Base-by-base conservation (phyloP, 2,797 vertebrate genomes). In the Graptemys geographica region DNA sequence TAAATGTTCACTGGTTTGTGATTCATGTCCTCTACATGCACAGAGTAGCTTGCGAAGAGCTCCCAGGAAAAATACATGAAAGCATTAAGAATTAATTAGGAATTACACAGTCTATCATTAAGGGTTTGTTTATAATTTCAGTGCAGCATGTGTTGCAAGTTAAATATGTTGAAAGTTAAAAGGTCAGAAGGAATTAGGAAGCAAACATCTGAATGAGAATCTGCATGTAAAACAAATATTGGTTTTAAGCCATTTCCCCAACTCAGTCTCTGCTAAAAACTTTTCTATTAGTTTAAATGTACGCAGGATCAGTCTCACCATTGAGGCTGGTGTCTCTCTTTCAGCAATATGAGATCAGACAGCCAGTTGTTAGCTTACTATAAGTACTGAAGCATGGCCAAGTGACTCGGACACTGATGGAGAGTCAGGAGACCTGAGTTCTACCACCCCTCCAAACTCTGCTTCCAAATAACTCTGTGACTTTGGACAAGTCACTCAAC, bases 81-180 rank as follows among this genome's bases (percentile, higher is more conserved):
- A n/a, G n/a, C 51, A 12, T 7, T 1, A 11, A 69, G 90, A 92
- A 28, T 72, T 72, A 76, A 81, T 89, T 27, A 47, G 31, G 55
- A 83, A 85, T 72, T 79, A 47, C 84, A 83, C 13, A 92, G 69
- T 53, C 81, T 94, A 13, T n/a, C 81, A 86, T 79, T 84, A 89
- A 62, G 49, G 81, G 18, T 1, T 82, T 84, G 74, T 28, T 47
- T 89, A 47, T 9, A 83, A 56, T 84, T 69, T 62, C 55, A 53
- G 6, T 5, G n/a, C 2, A 25, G 3, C 15, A 33, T 25, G 18
- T 28, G 53, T 3, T 47, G 44, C 44, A 47, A 47, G 44, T 47
- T 47, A 47, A 47, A 1, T 13, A 31, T 0, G 47, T 27, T 8
- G 5, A 92, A 25, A 44, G 16, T 25, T 27, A 27, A 44, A 92